Evolutionary conservation across 30 jellyfish, hydroid and myxozoan species (phyloP).

Genomic region (Aurelia coerulea): DNA sequence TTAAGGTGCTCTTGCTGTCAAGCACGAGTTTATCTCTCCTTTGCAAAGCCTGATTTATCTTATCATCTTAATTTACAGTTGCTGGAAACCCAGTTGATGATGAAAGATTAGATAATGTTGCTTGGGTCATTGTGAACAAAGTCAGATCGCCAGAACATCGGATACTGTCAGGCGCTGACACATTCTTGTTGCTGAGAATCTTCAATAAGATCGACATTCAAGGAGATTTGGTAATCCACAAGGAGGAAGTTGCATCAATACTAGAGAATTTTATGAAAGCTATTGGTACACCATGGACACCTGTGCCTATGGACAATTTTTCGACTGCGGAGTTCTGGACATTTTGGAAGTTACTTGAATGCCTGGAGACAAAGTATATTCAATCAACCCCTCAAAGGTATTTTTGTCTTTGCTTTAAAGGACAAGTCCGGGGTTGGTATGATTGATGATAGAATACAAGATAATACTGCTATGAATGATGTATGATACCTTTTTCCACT

Average conservation of each 20-base stretch:
- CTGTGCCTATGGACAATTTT: slow-evolving; percentile 78
- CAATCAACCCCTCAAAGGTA: slow-evolving; percentile 75
- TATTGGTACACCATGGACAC: slow-evolving; percentile 97
- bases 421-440: too few relatives aligned
- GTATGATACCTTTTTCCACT: too few relatives aligned
- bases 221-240: slow-evolving; percentile 74
- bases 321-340: slow-evolving; percentile 68
- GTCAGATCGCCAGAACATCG: slow-evolving; percentile 53
- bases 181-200: slow-evolving; percentile 75
- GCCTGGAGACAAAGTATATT: slow-evolving; percentile 86
- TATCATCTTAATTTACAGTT: slow-evolving; percentile 22
- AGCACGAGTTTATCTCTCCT: not conserved
- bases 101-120: slow-evolving; percentile 62
- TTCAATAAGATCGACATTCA: slow-evolving; percentile 83
- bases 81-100: slow-evolving; percentile 47
- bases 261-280: slow-evolving; percentile 82
- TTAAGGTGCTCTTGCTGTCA: too few relatives aligned
- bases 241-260: slow-evolving; percentile 71
- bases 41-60: not conserved
- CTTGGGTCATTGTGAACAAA: slow-evolving; percentile 87
- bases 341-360: slow-evolving; percentile 84
- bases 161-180: slow-evolving; percentile 67
- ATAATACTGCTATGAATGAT: too few relatives aligned
- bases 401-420: too few relatives aligned
- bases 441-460: too few relatives aligned